phyloP scores from a whole-genome alignment of 2,797 vertebrate genomes.

The Hapalemur alaotrensis region DNA sequence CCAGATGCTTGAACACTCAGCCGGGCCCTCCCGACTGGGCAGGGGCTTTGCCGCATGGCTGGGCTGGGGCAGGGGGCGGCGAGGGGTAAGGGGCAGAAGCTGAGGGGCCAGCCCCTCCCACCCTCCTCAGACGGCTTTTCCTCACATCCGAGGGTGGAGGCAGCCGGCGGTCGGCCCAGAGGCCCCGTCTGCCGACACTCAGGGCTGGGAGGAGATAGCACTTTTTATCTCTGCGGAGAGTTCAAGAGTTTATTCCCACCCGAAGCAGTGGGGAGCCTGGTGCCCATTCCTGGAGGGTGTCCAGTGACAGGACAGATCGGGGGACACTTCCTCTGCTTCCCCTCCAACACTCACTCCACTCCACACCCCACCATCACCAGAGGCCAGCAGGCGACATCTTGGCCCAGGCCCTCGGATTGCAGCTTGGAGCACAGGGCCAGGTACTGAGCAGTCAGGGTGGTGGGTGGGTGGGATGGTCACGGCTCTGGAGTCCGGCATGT shows the following conservation, averaged over 20 bases:
- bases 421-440: not conserved
- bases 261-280: constrained; percentile 24
- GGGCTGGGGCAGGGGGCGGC: not conserved
- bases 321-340: constrained; percentile 39
- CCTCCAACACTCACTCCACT: not conserved
- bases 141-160: constrained; percentile 1
- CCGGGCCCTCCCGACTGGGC: not conserved
- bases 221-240: constrained; percentile 71
- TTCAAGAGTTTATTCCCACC: constrained; percentile 76
- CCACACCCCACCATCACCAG: not conserved
- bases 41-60: not conserved
- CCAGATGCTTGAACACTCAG: not conserved
- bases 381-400: not conserved
- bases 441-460: not conserved
- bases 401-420: not conserved
- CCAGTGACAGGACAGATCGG: constrained; percentile 40
- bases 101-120: not conserved
- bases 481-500: not conserved
- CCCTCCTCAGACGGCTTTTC: constrained; percentile 39
- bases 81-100: not conserved
- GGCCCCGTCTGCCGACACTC: constrained; percentile 73
- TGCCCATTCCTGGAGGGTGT: constrained; percentile 65
- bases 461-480: fast-evolving
- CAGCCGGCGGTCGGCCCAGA: constrained; percentile 28
- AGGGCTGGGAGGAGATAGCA: constrained; percentile 64